These are phyloP conservation scores for western clawed frog (Xenopus tropicalis) DNA, from an alignment of 2,113 vertebrate genomes.

Conservation along the genomic window DNA sequence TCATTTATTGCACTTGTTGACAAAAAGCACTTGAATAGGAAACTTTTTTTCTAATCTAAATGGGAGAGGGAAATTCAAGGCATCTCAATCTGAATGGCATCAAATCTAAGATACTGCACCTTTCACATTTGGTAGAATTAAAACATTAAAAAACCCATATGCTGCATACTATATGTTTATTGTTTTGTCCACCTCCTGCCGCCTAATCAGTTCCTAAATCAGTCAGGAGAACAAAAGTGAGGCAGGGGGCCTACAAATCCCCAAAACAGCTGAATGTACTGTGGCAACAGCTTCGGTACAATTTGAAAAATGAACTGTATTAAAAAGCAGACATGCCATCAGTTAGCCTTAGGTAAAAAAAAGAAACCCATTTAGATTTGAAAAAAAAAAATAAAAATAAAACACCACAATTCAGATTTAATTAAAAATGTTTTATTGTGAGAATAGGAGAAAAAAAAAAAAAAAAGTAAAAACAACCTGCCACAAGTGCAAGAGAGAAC, in stretches of 20 bases:
- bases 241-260: too few relatives aligned
- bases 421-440: conserved; percentile 38
- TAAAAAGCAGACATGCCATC: too few relatives aligned
- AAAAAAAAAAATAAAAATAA: conserved; percentile 11
- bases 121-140: too few relatives aligned
- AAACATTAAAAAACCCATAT: too few relatives aligned
- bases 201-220: too few relatives aligned
- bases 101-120: background rate
- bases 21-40: background rate
- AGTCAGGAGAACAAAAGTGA: too few relatives aligned
- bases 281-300: too few relatives aligned
- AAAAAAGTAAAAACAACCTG: conserved; percentile 2
- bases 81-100: background rate
- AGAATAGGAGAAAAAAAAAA: conserved; percentile 18
- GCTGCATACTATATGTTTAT: too few relatives aligned
- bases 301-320: too few relatives aligned
- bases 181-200: too few relatives aligned
- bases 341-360: background rate
- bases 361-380: conserved; percentile 34
- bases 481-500: conserved; percentile 29
- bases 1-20: conserved; percentile 20
- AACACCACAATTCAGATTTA: background rate
- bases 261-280: too few relatives aligned
- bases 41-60: conserved; percentile 26
- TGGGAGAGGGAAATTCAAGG: background rate